Base-by-base conservation (phyloP, 2,113 vertebrate genomes). In the Gila orcuttii region DNA sequence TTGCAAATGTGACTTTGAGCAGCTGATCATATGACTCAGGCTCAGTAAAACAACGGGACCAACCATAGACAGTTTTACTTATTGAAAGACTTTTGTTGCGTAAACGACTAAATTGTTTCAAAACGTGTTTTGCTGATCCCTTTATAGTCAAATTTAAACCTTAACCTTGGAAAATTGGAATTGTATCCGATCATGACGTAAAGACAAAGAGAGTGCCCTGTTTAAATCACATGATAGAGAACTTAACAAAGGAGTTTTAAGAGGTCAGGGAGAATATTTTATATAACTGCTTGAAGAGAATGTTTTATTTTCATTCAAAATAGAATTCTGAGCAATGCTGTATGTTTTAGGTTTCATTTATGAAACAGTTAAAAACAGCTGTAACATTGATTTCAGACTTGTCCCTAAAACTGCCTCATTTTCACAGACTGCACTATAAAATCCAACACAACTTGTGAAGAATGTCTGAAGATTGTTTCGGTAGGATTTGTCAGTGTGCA, bases 381-480 rank as follows among this genome's bases (percentile, higher is more conserved):
- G 9, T 62, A 23, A 23, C n/a, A 17, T 19, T 81, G 3, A 64
- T 21, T 6, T 39, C 21, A 36, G 55, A 21, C 78, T 17, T 80
- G 28, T 84, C 52, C 52, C 47, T 73, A 85, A 84, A 80, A 19
- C 10, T 73, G 4, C 66, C 13, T 73, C 81, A 9, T 60, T 59
- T 47, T 62, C 60, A 1, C 86, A 96, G 96, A 89, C 4, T 99
- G 97, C 88, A 90, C 9, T 39, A 87, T 89, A 60, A 96, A 91
- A n/a, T 96, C 95, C 0, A 98, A 97, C 95, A 95, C 42, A 21
- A 96, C 90, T 52, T 98, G 97, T 85, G 93, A 92, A 28, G 95
- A 96, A 33, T 98, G 97, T 81, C 93, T 99, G 92, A 93, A 91
- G 90, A 96, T 97, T 62, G 96, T 97, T 89, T 93, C 95, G 0